Percentiles rank a stretch among this genome's conserved stretches.
Evolutionary conservation across 1,140 invertebrate genomes (phyloP).

Genomic region (Octopus sinensis): DNA sequence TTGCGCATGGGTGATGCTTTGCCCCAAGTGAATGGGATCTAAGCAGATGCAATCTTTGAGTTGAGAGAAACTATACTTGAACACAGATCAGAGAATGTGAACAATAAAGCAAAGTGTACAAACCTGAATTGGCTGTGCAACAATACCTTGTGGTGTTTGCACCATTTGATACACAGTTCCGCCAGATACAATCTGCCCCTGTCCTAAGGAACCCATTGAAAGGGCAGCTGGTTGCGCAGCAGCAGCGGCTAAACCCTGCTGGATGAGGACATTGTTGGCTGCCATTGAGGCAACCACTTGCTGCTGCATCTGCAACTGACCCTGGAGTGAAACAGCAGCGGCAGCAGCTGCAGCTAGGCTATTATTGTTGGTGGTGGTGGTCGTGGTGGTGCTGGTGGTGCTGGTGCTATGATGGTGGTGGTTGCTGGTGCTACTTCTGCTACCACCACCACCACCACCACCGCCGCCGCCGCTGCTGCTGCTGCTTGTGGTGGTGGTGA

Average conservation of each 20-base stretch:
- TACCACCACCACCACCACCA: background rate
- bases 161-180: slow-evolving; percentile 61
- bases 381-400: too few species aligned
- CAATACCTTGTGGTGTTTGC: slow-evolving; percentile 61
- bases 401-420: background rate
- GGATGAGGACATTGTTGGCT: slow-evolving; percentile 45
- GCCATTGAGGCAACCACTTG: slow-evolving; percentile 18
- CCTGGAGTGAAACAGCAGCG: background rate
- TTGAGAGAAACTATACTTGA: too few species aligned
- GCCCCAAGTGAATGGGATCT: too few species aligned
- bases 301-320: background rate
- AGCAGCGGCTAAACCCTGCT: slow-evolving; percentile 48
- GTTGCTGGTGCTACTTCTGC: background rate
- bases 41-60: too few species aligned
- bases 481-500: background rate
- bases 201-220: slow-evolving; percentile 50
- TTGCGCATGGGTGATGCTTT: too few species aligned
- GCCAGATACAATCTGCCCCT: slow-evolving; percentile 57
- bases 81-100: too few species aligned
- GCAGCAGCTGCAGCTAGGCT: background rate
- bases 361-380: background rate
- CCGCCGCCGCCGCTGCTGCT: background rate
- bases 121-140: slow-evolving; percentile 63
- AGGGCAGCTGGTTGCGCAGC: slow-evolving; percentile 48
- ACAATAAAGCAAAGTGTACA: background rate